A percentile compares a stretch with the other conserved stretches of the same genome.
Conservation (phyloP, 2,113 vertebrate species). For the Tupaia tana region DNA sequence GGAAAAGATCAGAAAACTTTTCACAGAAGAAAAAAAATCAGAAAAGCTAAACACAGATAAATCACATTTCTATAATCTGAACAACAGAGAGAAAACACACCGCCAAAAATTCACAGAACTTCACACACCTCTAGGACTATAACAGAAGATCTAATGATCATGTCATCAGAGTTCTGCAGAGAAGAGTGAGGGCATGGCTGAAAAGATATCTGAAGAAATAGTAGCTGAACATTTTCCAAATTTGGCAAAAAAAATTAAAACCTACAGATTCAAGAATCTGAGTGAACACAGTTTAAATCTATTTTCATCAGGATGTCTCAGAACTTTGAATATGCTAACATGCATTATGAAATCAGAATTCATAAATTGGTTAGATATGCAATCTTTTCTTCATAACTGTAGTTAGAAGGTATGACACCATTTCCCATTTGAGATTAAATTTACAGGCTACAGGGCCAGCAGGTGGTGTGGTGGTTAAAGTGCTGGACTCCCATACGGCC, state of each 20-base stretch:
- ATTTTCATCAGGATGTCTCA: neutral
- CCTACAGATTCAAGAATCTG: neutral
- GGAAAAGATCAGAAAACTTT: neutral
- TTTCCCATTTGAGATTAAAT: neutral
- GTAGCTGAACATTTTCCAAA: neutral
- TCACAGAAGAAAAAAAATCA: neutral
- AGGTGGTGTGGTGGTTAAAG: no score
- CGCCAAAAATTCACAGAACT: neutral
- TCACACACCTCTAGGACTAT: neutral
- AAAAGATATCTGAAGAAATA: neutral
- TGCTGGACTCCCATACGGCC: no score
- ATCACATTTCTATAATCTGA: neutral
- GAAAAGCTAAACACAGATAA: neutral
- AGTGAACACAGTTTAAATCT: neutral
- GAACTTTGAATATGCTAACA: neutral
- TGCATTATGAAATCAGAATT: conserved; percentile 23
- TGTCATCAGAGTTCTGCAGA: neutral
- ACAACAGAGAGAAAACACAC: neutral
- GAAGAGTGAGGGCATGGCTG: neutral
- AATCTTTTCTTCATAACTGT: neutral
- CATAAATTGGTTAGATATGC: neutral
- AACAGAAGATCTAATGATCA: neutral
- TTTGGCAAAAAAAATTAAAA: neutral
- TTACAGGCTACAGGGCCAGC: neutral
- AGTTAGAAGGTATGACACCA: neutral